A percentile compares a stretch with the other conserved stretches of the same genome.
phyloP scores from a whole-genome alignment of 2,888 invertebrate genomes.

The Aphodius sticticus region DNA sequence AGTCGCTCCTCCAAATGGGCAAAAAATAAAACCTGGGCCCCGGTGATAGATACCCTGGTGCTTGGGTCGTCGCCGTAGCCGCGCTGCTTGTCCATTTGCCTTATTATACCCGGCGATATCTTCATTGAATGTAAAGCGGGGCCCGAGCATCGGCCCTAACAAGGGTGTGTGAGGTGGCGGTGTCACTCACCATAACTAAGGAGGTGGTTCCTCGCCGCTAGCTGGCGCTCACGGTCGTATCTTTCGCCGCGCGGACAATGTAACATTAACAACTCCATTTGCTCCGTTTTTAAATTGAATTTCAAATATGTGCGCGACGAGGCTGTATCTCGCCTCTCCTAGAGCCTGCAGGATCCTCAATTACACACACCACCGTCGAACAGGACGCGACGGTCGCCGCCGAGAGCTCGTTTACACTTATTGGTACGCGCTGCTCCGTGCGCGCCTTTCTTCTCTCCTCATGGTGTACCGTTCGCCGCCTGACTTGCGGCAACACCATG shows the following conservation, averaged over 20 bases:
- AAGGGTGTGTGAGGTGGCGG: conserved; percentile 61
- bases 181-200: conserved; percentile 59
- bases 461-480: conserved; percentile 15
- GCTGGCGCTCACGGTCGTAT: conserved; percentile 54
- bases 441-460: conserved; percentile 8
- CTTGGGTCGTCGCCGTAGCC: conserved; percentile 20
- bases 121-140: conserved; percentile 62
- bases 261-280: conserved; percentile 59
- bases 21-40: conserved; percentile 42
- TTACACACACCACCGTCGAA: conserved; percentile 14
- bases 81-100: conserved; percentile 54
- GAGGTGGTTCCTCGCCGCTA: conserved; percentile 56
- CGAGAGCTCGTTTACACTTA: conserved; percentile 20
- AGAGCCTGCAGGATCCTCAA: conserved; percentile 5
- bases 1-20: conserved; percentile 43
- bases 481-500: conserved; percentile 5
- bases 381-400: conserved; percentile 12
- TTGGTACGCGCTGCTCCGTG: not conserved
- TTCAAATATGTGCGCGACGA: conserved; percentile 41
- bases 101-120: conserved; percentile 59
- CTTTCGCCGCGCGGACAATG: conserved; percentile 65
- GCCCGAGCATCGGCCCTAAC: conserved; percentile 53
- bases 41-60: conserved; percentile 44
- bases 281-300: conserved; percentile 44
- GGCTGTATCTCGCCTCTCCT: conserved; percentile 33